A percentile compares a stretch with the other conserved stretches of the same genome.
These are phyloP conservation scores for Axinella damicornis DNA, from an alignment of 37 sponge, comb jelly and placozoan genomes.

Conservation along the genomic window DNA sequence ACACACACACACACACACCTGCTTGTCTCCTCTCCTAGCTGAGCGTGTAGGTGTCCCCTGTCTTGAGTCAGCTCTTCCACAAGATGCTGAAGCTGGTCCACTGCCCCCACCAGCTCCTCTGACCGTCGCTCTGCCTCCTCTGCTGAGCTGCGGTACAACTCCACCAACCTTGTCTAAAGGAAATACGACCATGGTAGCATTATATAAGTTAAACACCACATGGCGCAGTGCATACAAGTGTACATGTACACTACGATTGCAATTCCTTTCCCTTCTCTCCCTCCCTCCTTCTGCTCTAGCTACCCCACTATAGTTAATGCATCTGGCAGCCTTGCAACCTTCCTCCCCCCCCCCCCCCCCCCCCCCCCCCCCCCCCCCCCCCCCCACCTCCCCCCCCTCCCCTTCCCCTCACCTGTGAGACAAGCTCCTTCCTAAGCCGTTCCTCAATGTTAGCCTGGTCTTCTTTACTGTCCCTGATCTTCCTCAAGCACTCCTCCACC, in stretches of 20 bases:
- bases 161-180: slow-evolving; percentile 56
- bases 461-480: slow-evolving; percentile 31
- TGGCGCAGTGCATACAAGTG: no score
- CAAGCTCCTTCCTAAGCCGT: slow-evolving; percentile 70
- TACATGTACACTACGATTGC: no score
- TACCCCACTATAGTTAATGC: no score
- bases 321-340: no score
- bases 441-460: slow-evolving; percentile 68
- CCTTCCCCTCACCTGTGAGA: slow-evolving; percentile 39
- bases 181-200: background rate
- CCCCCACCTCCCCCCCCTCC: background rate
- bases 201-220: no score
- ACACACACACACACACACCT: slow-evolving; percentile 26
- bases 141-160: slow-evolving; percentile 55
- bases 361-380: background rate
- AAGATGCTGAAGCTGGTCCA: slow-evolving; percentile 53
- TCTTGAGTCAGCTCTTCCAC: slow-evolving; percentile 49
- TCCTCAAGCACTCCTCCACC: slow-evolving; percentile 21
- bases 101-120: slow-evolving; percentile 49
- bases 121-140: slow-evolving; percentile 56
- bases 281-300: no score
- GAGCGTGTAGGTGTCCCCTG: slow-evolving; percentile 8
- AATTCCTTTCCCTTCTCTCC: no score
- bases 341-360: background rate
- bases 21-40: slow-evolving; percentile 21